Evolutionary conservation across 2,888 invertebrate species (phyloP), one percentile per base, ranked within the genome.

Genomic region (Drosophila mimica): DNA sequence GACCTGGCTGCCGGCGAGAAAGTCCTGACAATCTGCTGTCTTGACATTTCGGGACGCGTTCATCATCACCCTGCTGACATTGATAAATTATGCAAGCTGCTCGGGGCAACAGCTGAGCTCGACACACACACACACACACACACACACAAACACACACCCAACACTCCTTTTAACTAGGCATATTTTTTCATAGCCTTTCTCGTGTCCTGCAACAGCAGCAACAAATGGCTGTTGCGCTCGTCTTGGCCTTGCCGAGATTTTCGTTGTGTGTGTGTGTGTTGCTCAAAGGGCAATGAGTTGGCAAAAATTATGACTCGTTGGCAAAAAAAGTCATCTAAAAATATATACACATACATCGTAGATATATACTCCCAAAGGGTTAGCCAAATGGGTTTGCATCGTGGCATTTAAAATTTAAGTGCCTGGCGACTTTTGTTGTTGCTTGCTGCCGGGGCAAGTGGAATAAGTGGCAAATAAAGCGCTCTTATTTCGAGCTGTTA

Each of bases 41-140:
- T 40, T 69, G 78, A 78, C 88, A 78, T 68, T 84, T 81, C 66
- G 51, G 15, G 38, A 56, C 51, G 75, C 83, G 89, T 88, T 83
- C 83, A 83, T 88, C 87, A 88, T 74, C 79, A 73, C 83, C 81
- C 81, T 72, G 71, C 76, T 86, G 90, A 90, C 87, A 82, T 83
- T 87, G 90, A 87, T 90, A 87, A 87, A 87, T 87, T 87, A 87
- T 87, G 80, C 90, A 86, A 69, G 65, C 69, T 70, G 43, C 76
- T 57, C 31, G 38, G 66, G 67, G 62, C 79, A 75, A 69, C 79
- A 78, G 81, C 81, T 80, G 78, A 79, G 76, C 52, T 56, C 52
- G 49, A 65, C 43, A 38, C 20, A 59, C 46, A 40, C 17, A 53
- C 52, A 62, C 33, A 13, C 25, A 25, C 25, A 52, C 17, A 38